Evolutionary conservation across 92 coral and sea anemone genomes (phyloP).

Genomic region (Epizoanthus ramosus): DNA sequence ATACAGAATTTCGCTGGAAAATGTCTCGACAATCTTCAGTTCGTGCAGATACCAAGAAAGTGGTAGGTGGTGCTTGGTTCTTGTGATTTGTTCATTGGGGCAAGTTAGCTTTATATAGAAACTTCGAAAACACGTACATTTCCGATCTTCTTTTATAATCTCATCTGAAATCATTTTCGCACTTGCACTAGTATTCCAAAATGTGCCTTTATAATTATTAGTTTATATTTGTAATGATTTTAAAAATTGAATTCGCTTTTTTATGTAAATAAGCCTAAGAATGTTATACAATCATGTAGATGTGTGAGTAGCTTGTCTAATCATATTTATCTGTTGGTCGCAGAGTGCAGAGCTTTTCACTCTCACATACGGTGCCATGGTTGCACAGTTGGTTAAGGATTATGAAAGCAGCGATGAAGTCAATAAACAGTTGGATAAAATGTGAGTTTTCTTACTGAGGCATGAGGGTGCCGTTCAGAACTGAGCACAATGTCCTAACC

Average conservation of each 20-base stretch:
- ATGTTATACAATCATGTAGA: no score
- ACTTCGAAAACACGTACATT: neutral
- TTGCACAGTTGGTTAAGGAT: conserved; percentile 94
- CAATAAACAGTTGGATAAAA: conserved; percentile 93
- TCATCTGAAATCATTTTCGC: neutral
- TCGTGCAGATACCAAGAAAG: conserved; percentile 92
- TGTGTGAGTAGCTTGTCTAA: no score
- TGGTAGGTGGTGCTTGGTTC: conserved; percentile 64
- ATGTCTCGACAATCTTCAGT: conserved; percentile 98
- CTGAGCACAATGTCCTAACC: neutral
- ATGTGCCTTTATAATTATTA: no score
- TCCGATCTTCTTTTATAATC: neutral
- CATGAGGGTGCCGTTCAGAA: neutral
- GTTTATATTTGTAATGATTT: no score
- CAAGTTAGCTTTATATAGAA: neutral
- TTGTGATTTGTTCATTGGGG: neutral
- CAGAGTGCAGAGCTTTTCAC: conserved; percentile 96
- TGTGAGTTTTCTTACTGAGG: conserved; percentile 54
- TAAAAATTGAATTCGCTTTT: no score
- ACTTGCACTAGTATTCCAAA: no score
- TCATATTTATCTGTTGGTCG: neutral
- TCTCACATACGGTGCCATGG: conserved; percentile 92
- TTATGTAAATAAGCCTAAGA: no score
- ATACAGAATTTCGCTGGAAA: neutral
- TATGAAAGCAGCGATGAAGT: conserved; percentile 96